Evolutionary conservation across 1,140 invertebrate species (phyloP).

Genomic region (Limonius californicus): DNA sequence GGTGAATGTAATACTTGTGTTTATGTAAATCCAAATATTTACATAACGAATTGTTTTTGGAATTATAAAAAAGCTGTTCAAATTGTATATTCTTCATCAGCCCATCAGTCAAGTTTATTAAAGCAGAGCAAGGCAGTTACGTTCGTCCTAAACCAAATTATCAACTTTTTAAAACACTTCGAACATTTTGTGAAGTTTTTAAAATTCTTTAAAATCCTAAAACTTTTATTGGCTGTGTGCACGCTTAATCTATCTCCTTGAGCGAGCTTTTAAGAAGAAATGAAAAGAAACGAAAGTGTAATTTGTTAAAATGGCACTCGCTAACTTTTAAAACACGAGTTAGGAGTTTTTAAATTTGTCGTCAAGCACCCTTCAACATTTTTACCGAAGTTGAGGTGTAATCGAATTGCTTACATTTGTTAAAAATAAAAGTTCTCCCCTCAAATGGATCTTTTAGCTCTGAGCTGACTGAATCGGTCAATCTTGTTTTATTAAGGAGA

Average conservation of each 20-base stretch:
- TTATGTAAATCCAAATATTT: no score
- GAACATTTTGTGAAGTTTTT: constrained; percentile 3
- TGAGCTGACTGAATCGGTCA: not conserved
- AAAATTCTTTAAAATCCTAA: constrained; percentile 35
- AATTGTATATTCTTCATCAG: no score
- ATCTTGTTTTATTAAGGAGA: not conserved
- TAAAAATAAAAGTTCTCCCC: constrained; percentile 17
- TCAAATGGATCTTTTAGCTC: constrained; percentile 2
- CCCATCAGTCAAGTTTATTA: no score
- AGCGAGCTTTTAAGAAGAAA: constrained; percentile 38
- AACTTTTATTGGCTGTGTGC: constrained; percentile 31
- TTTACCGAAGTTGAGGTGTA: constrained; percentile 7
- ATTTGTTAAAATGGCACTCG: constrained; percentile 29
- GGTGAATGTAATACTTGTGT: no score
- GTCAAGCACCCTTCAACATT: constrained; percentile 12
- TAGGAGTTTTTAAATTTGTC: constrained; percentile 26
- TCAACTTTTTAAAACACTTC: no score
- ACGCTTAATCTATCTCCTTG: constrained; percentile 35
- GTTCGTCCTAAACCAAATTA: no score
- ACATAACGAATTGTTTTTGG: no score
- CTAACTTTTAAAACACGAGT: constrained; percentile 27
- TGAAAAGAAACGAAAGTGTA: constrained; percentile 43
- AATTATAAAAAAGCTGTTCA: no score
- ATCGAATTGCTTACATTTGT: constrained; percentile 23
- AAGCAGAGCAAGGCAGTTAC: no score